Evolutionary conservation across 2,888 invertebrate genomes (phyloP), one percentile per base, ranked within the genome.

Genomic region (Heliconius cydno): DNA sequence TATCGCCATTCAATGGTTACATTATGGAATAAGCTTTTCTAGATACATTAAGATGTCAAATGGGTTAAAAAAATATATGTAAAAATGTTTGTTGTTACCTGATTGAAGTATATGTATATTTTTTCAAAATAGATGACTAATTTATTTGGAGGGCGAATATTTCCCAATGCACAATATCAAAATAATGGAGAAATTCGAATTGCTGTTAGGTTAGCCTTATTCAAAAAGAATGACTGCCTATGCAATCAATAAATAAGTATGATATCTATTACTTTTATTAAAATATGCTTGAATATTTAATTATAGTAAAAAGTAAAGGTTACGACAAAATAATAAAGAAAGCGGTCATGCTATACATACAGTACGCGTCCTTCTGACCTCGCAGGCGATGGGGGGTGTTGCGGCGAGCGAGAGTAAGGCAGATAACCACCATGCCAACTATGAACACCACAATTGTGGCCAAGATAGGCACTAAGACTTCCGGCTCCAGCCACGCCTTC

Each of bases 371-470:
- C 96, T 96, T 96, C 94, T 96, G 96, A 96, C 98, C 98, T 96
- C 97, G 96, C 91, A 98, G 97, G 89, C 98, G 96, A 86, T 95
- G 92, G 90, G 98, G 98, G 92, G 97, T 96, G 91, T 98, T 96
- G 91, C 98, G 96, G 89, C 98, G 96, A 77, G 98, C 97, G 77
- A 98, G 95, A 63, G 98, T 98, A 87, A 98, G 97, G 93, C 98
- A 98, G 91, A 98, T 97, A 88, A 99, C 98, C 87, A 98, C 96
- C 87, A 98, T 96, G 83, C 98, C 98, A 86, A 98, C 98, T 87
- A 98, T 96, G 90, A 98, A 97, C 84, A 99, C 98, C 86, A 99
- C 97, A 82, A 98, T 96, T 46, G 98, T 98, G 68, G 98, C 98
- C 87, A 98, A 96, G 84, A 98, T 97, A 0, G 98, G 98, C 38